These are phyloP conservation scores for Rhagophthalmus giganteus DNA, from an alignment of 2,888 invertebrate genomes.

Conservation along the genomic window DNA sequence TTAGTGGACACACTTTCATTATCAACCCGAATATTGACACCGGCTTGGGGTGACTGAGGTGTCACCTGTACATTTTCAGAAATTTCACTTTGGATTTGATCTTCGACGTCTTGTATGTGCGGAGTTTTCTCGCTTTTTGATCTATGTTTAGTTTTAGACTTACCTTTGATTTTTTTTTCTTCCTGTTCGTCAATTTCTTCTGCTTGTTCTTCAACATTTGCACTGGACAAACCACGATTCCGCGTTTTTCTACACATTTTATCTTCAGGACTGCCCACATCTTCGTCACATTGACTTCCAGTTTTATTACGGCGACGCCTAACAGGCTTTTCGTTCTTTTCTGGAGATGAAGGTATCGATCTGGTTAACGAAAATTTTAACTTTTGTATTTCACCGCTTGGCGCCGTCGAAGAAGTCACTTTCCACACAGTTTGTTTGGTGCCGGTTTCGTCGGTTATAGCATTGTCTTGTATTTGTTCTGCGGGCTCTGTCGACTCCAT, in stretches of 20 bases:
- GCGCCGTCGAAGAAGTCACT: conserved; percentile 58
- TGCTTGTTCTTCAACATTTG: conserved; percentile 26
- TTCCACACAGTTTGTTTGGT: conserved; percentile 60
- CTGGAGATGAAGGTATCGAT: conserved; percentile 60
- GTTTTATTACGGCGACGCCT: conserved; percentile 60
- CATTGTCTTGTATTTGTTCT: conserved; percentile 39
- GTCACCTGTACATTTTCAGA: conserved; percentile 56
- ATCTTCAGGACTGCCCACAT: conserved; percentile 56
- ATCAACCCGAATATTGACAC: conserved; percentile 48
- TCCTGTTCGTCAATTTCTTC: conserved; percentile 44
- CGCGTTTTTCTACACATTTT: conserved; percentile 54
- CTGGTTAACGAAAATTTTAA: conserved; percentile 66
- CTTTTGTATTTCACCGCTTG: conserved; percentile 66
- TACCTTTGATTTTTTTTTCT: conserved; percentile 53
- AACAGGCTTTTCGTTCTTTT: conserved; percentile 58
- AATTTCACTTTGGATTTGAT: conserved; percentile 48
- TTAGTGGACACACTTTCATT: conserved; percentile 34
- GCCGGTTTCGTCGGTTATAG: conserved; percentile 37
- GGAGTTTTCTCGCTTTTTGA: conserved; percentile 49
- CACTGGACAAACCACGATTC: conserved; percentile 45
- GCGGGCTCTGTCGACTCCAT: conserved; percentile 19
- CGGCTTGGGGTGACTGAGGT: conserved; percentile 50
- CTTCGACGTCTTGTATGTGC: conserved; percentile 46
- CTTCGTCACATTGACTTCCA: conserved; percentile 59
- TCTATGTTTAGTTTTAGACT: conserved; percentile 55